Percentiles rank a stretch among this genome's conserved stretches.
phyloP scores from a whole-genome alignment of 2,797 vertebrate genomes.

The Gymnodraco acuticeps region DNA sequence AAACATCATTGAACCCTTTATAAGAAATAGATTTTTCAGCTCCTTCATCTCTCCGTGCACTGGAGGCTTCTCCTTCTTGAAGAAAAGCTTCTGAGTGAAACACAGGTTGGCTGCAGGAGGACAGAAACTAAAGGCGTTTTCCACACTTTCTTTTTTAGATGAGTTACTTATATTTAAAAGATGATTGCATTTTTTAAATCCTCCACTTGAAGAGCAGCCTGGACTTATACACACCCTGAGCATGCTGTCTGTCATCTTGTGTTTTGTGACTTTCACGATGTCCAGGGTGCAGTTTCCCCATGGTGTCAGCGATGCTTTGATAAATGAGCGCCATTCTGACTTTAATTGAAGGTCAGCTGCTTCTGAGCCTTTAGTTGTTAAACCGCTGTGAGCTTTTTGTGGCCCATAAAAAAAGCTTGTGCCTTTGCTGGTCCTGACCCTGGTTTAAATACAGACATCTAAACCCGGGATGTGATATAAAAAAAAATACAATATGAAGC shows the following conservation, averaged over 20 bases:
- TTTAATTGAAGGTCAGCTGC: slow-evolving; percentile 65
- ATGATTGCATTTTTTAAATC: slow-evolving; percentile 10
- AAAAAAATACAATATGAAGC: slow-evolving; percentile 5
- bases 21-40: slow-evolving; percentile 50
- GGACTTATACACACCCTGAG: slow-evolving; percentile 1
- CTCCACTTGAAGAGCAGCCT: background rate
- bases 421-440: slow-evolving; percentile 29
- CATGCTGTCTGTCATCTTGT: background rate
- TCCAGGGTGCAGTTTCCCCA: slow-evolving; percentile 18
- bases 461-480: background rate
- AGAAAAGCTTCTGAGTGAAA: slow-evolving; percentile 26
- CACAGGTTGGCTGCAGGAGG: background rate
- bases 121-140: background rate
- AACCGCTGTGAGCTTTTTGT: slow-evolving; percentile 46
- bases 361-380: slow-evolving; percentile 40
- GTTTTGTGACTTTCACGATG: slow-evolving; percentile 21
- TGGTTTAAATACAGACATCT: slow-evolving; percentile 28
- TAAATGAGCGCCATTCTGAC: slow-evolving; percentile 56
- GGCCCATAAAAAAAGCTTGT: slow-evolving; percentile 18
- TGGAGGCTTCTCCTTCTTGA: slow-evolving; percentile 21
- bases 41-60: slow-evolving; percentile 25
- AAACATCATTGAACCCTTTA: slow-evolving; percentile 49
- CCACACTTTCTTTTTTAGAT: background rate
- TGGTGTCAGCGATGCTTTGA: slow-evolving; percentile 43
- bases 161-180: background rate